phyloP scores from a whole-genome alignment of 2,113 vertebrate species.

The Microcebus murinus region DNA sequence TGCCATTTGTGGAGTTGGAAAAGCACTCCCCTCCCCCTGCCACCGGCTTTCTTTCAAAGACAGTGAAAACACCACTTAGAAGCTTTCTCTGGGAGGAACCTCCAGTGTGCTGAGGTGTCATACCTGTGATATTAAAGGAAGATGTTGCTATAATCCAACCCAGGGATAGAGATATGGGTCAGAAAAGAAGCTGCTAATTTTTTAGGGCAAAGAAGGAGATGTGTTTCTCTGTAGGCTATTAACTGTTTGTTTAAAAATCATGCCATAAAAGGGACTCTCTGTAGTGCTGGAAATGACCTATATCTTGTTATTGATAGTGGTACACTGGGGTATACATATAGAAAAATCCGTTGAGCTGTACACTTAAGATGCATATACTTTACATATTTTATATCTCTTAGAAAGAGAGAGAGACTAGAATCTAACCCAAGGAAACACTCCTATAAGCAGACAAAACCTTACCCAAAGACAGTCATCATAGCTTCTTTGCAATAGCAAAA shows the following conservation, averaged over 20 bases:
- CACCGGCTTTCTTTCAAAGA: neutral
- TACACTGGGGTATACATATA: neutral
- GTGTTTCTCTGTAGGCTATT: neutral
- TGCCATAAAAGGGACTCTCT: neutral
- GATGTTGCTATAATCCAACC: neutral
- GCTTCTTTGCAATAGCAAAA: neutral
- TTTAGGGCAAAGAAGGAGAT: neutral
- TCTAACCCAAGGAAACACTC: neutral
- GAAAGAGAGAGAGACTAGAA: neutral
- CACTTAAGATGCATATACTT: neutral
- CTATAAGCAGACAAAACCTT: neutral
- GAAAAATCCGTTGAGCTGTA: neutral
- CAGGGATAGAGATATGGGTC: neutral
- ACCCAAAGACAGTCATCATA: neutral
- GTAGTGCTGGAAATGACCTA: neutral
- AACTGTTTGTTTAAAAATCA: neutral
- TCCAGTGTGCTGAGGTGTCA: fast-evolving
- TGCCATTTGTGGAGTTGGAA: neutral
- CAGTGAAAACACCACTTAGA: neutral
- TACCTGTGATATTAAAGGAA: too few species aligned
- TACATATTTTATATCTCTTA: neutral
- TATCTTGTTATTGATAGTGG: neutral
- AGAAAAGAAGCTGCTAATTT: neutral
- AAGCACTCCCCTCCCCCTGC: fast-evolving
- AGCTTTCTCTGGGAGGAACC: neutral